phyloP scores from a whole-genome alignment of 2,888 invertebrate genomes.

The Limenitis arthemis region DNA sequence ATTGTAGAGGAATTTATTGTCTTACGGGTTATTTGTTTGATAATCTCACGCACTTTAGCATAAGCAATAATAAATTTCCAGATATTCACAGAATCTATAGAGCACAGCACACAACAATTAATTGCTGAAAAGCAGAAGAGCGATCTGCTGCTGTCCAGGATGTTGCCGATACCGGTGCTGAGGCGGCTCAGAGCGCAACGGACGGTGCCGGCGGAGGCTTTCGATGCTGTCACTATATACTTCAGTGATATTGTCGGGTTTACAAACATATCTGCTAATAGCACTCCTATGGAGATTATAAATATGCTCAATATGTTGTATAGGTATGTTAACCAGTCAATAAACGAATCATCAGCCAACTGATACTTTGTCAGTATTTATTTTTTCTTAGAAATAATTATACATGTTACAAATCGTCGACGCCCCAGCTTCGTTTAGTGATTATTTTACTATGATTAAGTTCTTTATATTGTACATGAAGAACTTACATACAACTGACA shows the following conservation, averaged over 20 bases:
- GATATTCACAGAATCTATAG: constrained; percentile 64
- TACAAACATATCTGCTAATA: constrained; percentile 73
- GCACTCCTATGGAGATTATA: constrained; percentile 76
- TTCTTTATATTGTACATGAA: too few relatives aligned
- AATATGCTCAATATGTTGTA: constrained; percentile 82
- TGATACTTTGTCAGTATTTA: too few relatives aligned
- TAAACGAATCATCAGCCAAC: too few relatives aligned
- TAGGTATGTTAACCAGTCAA: constrained; percentile 46
- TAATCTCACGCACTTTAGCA: constrained; percentile 5
- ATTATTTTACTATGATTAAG: too few relatives aligned
- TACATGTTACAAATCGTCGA: too few relatives aligned
- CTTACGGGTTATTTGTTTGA: too few relatives aligned
- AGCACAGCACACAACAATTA: constrained; percentile 61
- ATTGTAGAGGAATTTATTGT: too few relatives aligned
- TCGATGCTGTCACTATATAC: constrained; percentile 78
- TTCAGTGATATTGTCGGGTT: constrained; percentile 82
- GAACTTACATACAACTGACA: too few relatives aligned
- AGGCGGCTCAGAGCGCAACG: constrained; percentile 65
- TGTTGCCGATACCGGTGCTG: constrained; percentile 72
- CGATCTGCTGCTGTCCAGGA: constrained; percentile 69
- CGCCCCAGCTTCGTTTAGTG: too few relatives aligned
- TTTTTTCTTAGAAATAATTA: too few relatives aligned
- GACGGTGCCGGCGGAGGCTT: constrained; percentile 75
- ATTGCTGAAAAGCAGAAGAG: constrained; percentile 71
- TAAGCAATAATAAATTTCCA: too few relatives aligned